Evolutionary conservation across 2,888 invertebrate species (phyloP).

Genomic region (Scaptomyza caliginosa): DNA sequence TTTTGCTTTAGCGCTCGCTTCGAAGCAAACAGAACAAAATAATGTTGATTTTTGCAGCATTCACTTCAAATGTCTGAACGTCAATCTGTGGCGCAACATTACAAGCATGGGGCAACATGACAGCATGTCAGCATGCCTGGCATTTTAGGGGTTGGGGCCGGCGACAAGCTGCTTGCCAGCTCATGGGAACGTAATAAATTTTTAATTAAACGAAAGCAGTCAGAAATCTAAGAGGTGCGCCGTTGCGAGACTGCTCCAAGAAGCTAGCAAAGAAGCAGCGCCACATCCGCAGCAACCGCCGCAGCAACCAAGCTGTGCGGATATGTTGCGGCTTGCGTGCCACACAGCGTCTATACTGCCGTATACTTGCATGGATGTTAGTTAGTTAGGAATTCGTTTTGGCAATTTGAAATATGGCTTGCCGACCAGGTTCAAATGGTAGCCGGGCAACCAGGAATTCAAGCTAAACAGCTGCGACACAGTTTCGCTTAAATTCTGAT

Average conservation of each 20-base stretch:
- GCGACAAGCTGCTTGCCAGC: conserved; percentile 23
- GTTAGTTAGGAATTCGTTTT: conserved; percentile 49
- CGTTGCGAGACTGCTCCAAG: conserved; percentile 6
- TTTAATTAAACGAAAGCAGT: conserved; percentile 72
- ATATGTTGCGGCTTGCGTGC: conserved; percentile 55
- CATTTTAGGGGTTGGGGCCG: not conserved
- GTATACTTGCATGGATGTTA: conserved; percentile 5
- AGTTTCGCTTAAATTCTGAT: not conserved
- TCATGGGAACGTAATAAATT: conserved; percentile 55
- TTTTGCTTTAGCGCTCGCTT: conserved; percentile 42
- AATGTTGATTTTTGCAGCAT: conserved; percentile 60
- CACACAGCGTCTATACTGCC: conserved; percentile 5
- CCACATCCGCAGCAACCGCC: conserved; percentile 39
- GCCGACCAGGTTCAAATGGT: conserved; percentile 2
- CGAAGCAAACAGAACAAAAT: conserved; percentile 48
- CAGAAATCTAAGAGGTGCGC: conserved; percentile 38
- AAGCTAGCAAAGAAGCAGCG: not conserved
- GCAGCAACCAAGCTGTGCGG: conserved; percentile 39
- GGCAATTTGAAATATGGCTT: conserved; percentile 29
- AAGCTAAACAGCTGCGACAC: not conserved
- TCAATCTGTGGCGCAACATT: conserved; percentile 42
- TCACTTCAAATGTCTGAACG: conserved; percentile 62
- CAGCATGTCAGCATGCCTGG: not conserved
- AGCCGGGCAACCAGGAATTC: not conserved
- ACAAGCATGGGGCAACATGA: not conserved